Percentiles rank a stretch among this genome's conserved stretches.
Conservation (phyloP, 1,140 invertebrate species). For the Orchestia grillus region DNA sequence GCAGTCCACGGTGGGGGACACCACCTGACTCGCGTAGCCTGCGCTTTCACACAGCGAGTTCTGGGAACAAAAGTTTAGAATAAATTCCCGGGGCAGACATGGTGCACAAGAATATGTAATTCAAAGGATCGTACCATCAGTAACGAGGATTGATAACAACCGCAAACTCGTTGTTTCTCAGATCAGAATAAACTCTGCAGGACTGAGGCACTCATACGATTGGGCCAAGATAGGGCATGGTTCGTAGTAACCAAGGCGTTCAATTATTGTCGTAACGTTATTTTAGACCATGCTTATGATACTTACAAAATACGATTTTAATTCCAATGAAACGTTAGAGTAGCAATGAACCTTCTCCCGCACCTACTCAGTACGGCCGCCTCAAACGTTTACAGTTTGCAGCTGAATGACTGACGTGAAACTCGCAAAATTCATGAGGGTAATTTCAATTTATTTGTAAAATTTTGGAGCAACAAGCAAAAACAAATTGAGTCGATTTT, state of each 20-base stretch:
- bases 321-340: too few relatives aligned
- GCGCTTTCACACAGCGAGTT: conserved; percentile 20
- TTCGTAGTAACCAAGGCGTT: background rate
- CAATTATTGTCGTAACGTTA: background rate
- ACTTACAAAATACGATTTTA: background rate
- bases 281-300: background rate
- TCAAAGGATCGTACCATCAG: background rate
- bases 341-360: too few relatives aligned
- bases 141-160: background rate
- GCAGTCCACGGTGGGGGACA: conserved; percentile 11
- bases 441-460: too few relatives aligned
- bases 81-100: background rate
- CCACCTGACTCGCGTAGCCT: conserved; percentile 2
- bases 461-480: too few relatives aligned
- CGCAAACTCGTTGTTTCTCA: background rate
- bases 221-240: background rate
- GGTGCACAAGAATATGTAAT: background rate
- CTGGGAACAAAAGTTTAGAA: background rate
- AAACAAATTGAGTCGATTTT: too few relatives aligned
- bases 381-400: too few relatives aligned
- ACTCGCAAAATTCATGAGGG: too few relatives aligned
- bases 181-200: background rate
- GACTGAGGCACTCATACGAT: background rate
- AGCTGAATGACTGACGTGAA: too few relatives aligned
- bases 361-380: too few relatives aligned